Conservation (phyloP, 2,113 vertebrate genomes). For the Aythya baeri region DNA sequence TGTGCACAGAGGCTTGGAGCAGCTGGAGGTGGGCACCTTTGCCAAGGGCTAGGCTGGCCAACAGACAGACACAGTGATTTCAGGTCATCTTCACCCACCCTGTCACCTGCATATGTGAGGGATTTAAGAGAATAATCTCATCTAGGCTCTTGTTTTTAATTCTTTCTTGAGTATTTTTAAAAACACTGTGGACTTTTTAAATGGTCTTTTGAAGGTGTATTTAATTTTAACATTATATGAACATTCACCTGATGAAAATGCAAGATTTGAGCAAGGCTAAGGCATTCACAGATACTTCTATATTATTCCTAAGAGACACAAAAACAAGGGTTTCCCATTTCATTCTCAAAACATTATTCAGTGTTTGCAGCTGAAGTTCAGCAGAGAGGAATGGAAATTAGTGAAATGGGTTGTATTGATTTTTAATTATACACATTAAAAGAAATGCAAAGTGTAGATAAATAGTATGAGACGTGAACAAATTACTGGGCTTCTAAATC, state of each 20-base stretch:
- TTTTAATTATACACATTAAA: neutral
- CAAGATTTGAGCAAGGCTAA: neutral
- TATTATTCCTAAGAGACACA: neutral
- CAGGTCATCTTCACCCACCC: neutral
- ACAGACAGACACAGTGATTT: neutral
- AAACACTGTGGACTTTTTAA: neutral
- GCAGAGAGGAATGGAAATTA: neutral
- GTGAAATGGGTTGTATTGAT: neutral
- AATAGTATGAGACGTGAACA: neutral
- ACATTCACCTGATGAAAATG: neutral
- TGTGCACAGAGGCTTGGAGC: fast-evolving
- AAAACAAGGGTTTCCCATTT: neutral
- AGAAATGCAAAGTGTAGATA: neutral
- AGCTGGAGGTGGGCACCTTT: fast-evolving
- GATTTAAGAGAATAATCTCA: neutral
- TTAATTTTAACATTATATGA: neutral
- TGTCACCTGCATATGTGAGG: neutral
- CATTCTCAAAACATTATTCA: neutral
- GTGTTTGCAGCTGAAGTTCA: neutral
- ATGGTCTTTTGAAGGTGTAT: neutral
- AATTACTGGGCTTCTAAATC: neutral
- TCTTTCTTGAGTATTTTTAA: neutral
- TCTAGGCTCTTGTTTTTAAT: neutral
- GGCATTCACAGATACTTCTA: neutral
- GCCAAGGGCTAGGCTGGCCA: neutral